A percentile compares a stretch with the other conserved stretches of the same genome.
These are phyloP conservation scores for Glossophaga mutica DNA, from an alignment of 2,797 vertebrate species.

Conservation along the genomic window DNA sequence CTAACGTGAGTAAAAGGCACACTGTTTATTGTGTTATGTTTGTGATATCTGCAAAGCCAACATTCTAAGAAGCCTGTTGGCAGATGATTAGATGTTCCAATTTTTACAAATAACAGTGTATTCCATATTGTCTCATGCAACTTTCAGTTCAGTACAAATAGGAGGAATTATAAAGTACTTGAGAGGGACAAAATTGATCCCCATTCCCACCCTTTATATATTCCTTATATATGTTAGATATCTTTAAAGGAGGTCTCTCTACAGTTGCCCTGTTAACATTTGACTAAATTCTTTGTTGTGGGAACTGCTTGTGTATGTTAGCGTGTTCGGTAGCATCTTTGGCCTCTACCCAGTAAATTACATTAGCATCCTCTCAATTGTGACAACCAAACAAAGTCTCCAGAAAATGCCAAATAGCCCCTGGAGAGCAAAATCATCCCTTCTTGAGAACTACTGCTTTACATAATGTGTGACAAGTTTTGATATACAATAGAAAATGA, in stretches of 20 bases:
- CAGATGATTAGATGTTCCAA: background rate
- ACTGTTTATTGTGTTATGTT: background rate
- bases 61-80: background rate
- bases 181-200: background rate
- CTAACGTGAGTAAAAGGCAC: background rate
- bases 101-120: background rate
- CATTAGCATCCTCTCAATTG: background rate
- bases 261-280: background rate
- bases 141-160: background rate
- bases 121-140: background rate
- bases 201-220: background rate
- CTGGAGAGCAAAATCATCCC: background rate
- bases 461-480: background rate
- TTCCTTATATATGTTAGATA: background rate
- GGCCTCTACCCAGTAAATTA: background rate
- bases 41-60: background rate
- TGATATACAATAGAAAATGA: background rate
- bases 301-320: background rate
- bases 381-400: background rate
- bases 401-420: background rate
- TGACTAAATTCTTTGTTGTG: background rate
- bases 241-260: background rate
- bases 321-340: background rate
- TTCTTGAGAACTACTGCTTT: background rate
- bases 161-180: background rate